These are phyloP conservation scores for Choloepus didactylus DNA, from an alignment of 2,797 vertebrate species.

Conservation along the genomic window DNA sequence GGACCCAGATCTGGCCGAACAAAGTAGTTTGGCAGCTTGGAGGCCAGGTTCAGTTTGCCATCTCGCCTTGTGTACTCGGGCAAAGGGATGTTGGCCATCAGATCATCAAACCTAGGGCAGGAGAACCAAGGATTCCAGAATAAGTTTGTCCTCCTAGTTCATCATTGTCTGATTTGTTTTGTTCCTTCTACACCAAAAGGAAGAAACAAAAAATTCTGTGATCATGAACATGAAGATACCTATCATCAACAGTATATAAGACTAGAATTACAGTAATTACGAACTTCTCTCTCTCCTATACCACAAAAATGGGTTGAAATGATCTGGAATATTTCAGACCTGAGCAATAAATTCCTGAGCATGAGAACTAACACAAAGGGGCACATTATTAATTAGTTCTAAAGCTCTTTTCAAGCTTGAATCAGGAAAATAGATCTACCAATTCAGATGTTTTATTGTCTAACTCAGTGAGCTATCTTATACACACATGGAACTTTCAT, in stretches of 20 bases:
- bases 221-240: neutral
- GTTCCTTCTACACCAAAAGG: neutral
- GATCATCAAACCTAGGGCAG: constrained; percentile 89
- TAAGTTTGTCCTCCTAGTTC: constrained; percentile 23
- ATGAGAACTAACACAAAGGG: neutral
- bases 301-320: neutral
- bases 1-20: constrained; percentile 90
- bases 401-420: constrained; percentile 18
- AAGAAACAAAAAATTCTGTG: neutral
- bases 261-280: neutral
- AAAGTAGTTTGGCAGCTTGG: constrained; percentile 90
- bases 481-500: neutral
- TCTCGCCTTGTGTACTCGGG: constrained; percentile 91
- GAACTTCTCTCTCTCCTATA: neutral
- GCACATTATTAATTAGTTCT: neutral
- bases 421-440: neutral
- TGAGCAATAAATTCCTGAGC: neutral
- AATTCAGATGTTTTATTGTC: neutral
- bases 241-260: neutral
- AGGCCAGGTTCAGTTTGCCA: constrained; percentile 90
- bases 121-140: constrained; percentile 52
- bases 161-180: neutral
- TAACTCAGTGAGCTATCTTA: neutral
- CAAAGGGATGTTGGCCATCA: constrained; percentile 91
- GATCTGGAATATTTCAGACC: neutral